phyloP scores from a whole-genome alignment of 1,140 invertebrate species.

The Drosophila aff. region DNA sequence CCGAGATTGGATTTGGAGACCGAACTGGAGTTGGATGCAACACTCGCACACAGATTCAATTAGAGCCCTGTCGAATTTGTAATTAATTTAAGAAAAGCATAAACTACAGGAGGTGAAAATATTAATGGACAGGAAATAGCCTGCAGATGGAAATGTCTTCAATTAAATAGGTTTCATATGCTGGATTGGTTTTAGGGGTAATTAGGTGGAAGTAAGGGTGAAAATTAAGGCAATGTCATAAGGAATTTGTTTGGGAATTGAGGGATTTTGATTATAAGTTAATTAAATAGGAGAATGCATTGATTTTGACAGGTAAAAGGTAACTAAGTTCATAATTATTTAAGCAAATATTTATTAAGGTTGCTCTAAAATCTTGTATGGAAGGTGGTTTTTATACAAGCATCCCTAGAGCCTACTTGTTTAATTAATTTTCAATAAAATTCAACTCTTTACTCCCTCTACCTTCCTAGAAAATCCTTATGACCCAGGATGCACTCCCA shows the following conservation, averaged over 20 bases:
- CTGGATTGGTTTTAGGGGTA: background rate
- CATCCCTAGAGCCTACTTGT: background rate
- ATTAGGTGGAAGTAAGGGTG: background rate
- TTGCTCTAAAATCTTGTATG: too few species aligned
- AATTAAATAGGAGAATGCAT: background rate
- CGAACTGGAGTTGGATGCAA: conserved; percentile 40
- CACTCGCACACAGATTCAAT: conserved; percentile 48
- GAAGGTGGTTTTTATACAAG: too few species aligned
- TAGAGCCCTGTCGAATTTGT: conserved; percentile 60
- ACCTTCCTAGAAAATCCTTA: background rate
- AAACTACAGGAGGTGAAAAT: conserved; percentile 49
- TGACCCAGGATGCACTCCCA: background rate
- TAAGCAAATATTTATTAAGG: background rate
- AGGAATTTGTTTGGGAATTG: background rate
- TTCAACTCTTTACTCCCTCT: background rate
- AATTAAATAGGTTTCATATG: conserved; percentile 19
- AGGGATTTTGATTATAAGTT: background rate
- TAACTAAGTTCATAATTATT: background rate
- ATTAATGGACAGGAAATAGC: conserved; percentile 54
- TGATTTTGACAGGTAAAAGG: background rate
- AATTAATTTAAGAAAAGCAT: conserved; percentile 78
- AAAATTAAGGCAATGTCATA: background rate
- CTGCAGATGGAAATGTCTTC: conserved; percentile 29
- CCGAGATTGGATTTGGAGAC: conserved; percentile 66
- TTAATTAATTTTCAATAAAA: background rate